These are phyloP conservation scores for Nothobranchius furzeri DNA, from an alignment of 2,113 vertebrate species.

Conservation along the genomic window DNA sequence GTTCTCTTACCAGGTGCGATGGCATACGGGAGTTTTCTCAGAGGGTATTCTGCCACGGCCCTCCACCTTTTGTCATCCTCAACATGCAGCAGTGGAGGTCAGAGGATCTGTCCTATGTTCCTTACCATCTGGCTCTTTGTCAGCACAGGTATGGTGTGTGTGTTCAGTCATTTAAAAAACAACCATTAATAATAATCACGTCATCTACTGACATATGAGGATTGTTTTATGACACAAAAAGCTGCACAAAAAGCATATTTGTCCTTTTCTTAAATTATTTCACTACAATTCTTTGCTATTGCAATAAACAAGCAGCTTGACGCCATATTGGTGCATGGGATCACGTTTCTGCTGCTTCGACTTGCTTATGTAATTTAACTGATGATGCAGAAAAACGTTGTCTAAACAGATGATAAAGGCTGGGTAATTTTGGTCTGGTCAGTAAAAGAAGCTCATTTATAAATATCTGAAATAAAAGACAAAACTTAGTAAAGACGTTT, in stretches of 20 bases:
- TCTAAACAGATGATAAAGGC: not conserved
- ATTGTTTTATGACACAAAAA: no score
- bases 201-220: no score
- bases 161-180: not conserved
- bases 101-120: constrained; percentile 88
- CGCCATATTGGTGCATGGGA: no score
- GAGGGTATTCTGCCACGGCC: constrained; percentile 85
- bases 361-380: not conserved
- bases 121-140: constrained; percentile 85
- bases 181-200: no score
- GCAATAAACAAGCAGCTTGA: no score
- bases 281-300: no score
- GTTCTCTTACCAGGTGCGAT: constrained; percentile 75
- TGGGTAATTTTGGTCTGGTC: not conserved
- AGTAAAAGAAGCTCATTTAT: not conserved
- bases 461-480: not conserved
- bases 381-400: not conserved
- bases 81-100: constrained; percentile 93
- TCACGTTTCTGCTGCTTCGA: no score
- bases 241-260: no score
- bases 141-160: constrained; percentile 80
- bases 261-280: no score
- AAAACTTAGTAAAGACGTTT: no score
- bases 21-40: constrained; percentile 86
- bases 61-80: constrained; percentile 88